These are phyloP conservation scores for Fissipunctia ypsillon DNA, from an alignment of 2,888 invertebrate species.

Conservation along the genomic window DNA sequence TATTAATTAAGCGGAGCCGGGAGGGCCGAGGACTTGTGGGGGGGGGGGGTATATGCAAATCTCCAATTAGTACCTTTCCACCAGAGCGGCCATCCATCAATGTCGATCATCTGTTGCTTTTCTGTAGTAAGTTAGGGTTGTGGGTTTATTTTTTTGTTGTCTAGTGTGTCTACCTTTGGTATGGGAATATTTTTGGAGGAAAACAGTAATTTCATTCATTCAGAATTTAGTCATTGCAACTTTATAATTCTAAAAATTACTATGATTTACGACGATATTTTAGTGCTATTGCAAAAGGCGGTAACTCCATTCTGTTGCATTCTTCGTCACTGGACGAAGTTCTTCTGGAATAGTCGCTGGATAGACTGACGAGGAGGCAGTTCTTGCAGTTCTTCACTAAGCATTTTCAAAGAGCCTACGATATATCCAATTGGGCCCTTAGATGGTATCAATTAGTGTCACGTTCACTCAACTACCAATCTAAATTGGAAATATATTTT, in stretches of 20 bases:
- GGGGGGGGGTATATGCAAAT: slow-evolving; percentile 75
- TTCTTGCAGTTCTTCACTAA: background rate
- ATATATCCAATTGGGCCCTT: background rate
- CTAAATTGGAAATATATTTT: background rate
- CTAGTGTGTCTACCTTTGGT: background rate
- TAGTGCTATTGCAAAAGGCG: too few species aligned
- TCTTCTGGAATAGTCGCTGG: background rate
- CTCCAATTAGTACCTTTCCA: slow-evolving; percentile 79
- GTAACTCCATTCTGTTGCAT: background rate
- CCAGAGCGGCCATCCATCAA: slow-evolving; percentile 73
- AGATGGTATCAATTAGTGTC: background rate
- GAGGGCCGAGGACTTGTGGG: slow-evolving; percentile 42
- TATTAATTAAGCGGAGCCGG: slow-evolving; percentile 57
- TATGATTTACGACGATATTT: too few species aligned
- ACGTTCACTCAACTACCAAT: background rate
- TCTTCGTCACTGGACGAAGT: background rate
- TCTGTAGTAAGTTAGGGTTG: slow-evolving; percentile 53
- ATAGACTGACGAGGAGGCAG: background rate
- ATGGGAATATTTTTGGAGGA: background rate
- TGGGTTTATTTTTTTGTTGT: background rate
- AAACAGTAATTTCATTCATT: background rate
- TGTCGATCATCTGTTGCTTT: slow-evolving; percentile 67
- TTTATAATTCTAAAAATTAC: background rate
- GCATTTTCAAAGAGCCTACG: background rate
- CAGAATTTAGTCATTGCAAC: background rate